Evolutionary conservation across 2,113 vertebrate genomes (phyloP), one percentile per base, ranked within the genome.

Genomic region (Charina bottae): DNA sequence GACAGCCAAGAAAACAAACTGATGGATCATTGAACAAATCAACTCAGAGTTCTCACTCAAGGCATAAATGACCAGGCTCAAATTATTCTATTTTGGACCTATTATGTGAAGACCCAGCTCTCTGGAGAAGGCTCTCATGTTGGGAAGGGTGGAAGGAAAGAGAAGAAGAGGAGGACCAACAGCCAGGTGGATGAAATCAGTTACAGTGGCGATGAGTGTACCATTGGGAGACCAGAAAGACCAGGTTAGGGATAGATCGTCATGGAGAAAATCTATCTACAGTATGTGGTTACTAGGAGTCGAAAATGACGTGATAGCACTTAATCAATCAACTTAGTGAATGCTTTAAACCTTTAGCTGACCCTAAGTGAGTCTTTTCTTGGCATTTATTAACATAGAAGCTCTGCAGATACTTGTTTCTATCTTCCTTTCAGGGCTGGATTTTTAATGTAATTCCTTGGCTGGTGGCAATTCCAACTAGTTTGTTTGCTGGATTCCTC

Each of bases 361-460:
- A 5, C 64, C 5, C 64, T 15, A 68, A n/a, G 15, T 28, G 3
- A 72, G 33, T 72, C 13, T 72, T 72, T 72, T 28, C 60, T 8
- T 23, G 12, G 11, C 19, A 37, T 78, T 56, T 72, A 42, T 58
- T 17, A 60, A 42, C 17, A 24, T 23, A 19, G 42, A 26, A 15
- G 4, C 84, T 42, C 15, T 19, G 1, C 17, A n/a, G 68, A 4
- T n/a, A 90, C 93, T 85, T 56, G 2, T 59, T 28, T 23, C 1
- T 28, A 85, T 17, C 46, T 93, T 64, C 15, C 12, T 95, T 95
- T n/a, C 96, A 99, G 99, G 99, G 99, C 12, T 99, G 99, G 99
- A 97, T 99, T 95, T 99, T 99, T 96, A 99, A 99, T 33, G 99
- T 99, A 26, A 97, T 99, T 60, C 99, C 99, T 2, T 99, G 99